Conservation (phyloP, 2,113 vertebrate genomes). For the Tamias sibiricus region DNA sequence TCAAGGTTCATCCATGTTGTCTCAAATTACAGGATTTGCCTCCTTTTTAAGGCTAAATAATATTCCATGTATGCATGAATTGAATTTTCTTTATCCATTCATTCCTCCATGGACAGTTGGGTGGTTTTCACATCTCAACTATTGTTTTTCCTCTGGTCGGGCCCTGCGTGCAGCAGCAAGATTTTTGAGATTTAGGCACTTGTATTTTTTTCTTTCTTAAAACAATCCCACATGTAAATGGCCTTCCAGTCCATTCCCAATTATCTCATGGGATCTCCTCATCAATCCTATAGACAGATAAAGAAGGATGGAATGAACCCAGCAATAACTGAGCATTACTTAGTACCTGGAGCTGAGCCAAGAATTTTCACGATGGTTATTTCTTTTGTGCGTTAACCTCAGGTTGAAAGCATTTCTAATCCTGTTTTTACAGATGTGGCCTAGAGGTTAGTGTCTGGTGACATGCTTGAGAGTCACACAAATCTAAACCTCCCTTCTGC, state of each 20-base stretch:
- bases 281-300: slow-evolving; percentile 6
- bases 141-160: too few relatives aligned
- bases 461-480: neutral
- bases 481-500: neutral
- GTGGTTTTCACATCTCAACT: neutral
- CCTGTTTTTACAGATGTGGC: slow-evolving; percentile 34
- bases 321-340: neutral
- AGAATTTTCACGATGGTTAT: neutral
- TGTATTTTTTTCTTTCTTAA: neutral
- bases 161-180: too few relatives aligned
- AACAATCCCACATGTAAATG: neutral
- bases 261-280: slow-evolving; percentile 20
- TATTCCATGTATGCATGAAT: neutral
- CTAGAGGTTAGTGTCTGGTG: neutral
- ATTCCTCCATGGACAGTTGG: neutral
- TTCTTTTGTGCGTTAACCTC: slow-evolving; percentile 20
- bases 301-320: neutral
- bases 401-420: neutral
- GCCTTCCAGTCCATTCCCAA: neutral
- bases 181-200: neutral
- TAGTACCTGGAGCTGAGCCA: slow-evolving; percentile 39
- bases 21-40: neutral
- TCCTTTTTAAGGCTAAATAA: neutral
- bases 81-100: neutral
- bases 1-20: neutral